Evolutionary conservation across 2,113 vertebrate genomes (phyloP), one percentile per base, ranked within the genome.

Genomic region (Empidonax alnorum): DNA sequence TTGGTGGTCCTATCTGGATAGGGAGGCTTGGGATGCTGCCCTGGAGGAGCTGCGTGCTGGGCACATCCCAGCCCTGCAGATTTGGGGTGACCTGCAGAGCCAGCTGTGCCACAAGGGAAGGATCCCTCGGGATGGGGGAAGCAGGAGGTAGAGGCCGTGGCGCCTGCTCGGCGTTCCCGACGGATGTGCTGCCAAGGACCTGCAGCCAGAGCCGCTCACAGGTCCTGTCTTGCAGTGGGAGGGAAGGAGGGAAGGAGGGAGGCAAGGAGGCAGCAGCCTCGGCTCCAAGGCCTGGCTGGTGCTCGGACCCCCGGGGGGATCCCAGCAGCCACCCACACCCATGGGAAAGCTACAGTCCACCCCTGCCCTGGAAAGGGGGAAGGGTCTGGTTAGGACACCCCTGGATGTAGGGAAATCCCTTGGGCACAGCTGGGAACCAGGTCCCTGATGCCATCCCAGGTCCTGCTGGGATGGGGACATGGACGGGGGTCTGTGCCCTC

Each of bases 141-240:
- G 58, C 41, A 18, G 84, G 47, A 55, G 69, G 73, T 69, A 81
- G 75, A 61, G 63, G 52, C 84, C 37, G 5, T 1, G 23, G 88
- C 23, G 1, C 74, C 88, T 12, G 15, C 81, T 66, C 8, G 13
- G 82, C 50, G 31, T 65, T 79, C 50, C 67, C 4, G 46, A 87
- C 0, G 73, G 73, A 93, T 93, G 67, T 46, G 62, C n/a, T 80
- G 90, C 83, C 87, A 87, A 89, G 83, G 82, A 89, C 87, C 78
- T 59, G 94, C 82, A 90, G 72, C 81, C 77, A 66, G 72, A 65
- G 76, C 93, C 0, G 7, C 67, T 49, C 27, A 10, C 90, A 93
- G 78, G 94, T 65, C 83, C 67, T 3, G 15, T 74, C 90, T 93
- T 90, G 90, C 82, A 87, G 67, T n/a, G 1, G 49, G 76, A 78